Conservation (phyloP, 2,113 vertebrate genomes). For the Actenoides hombroni region DNA sequence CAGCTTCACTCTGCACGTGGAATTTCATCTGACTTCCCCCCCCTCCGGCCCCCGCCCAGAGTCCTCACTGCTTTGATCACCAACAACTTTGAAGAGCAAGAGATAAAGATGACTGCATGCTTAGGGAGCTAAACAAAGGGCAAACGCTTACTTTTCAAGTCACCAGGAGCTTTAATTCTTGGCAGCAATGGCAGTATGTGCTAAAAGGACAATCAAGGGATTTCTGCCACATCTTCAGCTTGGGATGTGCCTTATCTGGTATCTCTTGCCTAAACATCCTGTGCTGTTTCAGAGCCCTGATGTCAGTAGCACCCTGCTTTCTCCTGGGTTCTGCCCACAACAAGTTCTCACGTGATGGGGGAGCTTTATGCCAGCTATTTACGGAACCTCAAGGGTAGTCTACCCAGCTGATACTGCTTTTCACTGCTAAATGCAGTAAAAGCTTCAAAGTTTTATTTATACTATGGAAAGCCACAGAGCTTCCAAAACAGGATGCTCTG, state of each 20-base stretch:
- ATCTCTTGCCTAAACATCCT: not conserved
- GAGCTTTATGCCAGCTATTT: not conserved
- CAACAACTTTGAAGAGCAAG: slow-evolving; percentile 26
- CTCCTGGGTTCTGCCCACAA: not conserved
- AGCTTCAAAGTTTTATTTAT: not conserved
- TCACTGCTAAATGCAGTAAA: not conserved
- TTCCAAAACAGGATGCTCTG: not conserved
- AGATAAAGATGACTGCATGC: slow-evolving; percentile 6
- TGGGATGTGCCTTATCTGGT: not conserved
- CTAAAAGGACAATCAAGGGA: not conserved
- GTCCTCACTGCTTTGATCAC: slow-evolving; percentile 35
- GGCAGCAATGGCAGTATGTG: not conserved
- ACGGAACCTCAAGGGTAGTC: not conserved
- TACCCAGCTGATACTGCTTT: not conserved
- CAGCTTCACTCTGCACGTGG: not conserved
- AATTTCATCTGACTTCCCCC: not conserved
- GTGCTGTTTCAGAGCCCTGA: not conserved
- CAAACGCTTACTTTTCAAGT: slow-evolving; percentile 31
- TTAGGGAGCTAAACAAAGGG: slow-evolving; percentile 19
- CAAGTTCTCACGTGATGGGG: not conserved
- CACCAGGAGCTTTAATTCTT: slow-evolving; percentile 14
- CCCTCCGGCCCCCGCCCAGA: not conserved
- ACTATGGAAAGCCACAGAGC: not conserved
- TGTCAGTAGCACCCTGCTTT: not conserved
- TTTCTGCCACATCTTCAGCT: not conserved